A percentile compares a stretch with the other conserved stretches of the same genome.
Evolutionary conservation across 2,797 vertebrate species (phyloP).

Genomic region (Poecilia wingei): DNA sequence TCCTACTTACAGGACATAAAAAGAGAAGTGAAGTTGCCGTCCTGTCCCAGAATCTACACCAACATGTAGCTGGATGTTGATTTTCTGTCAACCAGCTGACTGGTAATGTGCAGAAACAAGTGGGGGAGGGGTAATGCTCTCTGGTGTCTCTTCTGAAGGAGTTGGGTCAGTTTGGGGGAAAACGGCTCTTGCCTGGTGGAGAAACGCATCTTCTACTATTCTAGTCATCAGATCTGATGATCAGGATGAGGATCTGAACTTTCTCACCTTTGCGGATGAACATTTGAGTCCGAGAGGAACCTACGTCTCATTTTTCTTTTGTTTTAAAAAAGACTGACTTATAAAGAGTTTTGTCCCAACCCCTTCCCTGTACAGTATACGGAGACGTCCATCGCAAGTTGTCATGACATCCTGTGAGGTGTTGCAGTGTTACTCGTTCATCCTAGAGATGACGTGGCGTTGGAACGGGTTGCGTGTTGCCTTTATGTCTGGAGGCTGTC

Average conservation of each 20-base stretch:
- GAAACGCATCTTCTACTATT: neutral
- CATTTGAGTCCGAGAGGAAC: neutral
- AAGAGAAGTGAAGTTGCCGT: neutral
- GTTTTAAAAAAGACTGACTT: neutral
- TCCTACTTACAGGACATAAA: neutral
- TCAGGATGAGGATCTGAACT: neutral
- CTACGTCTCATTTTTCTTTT: neutral
- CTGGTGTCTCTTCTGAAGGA: neutral
- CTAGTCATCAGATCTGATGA: neutral
- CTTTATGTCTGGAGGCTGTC: neutral
- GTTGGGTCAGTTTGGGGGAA: neutral
- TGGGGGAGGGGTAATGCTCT: neutral
- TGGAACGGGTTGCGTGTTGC: neutral
- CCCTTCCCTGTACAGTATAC: neutral
- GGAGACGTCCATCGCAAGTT: conserved; percentile 1
- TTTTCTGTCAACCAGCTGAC: neutral
- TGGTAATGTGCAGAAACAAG: neutral
- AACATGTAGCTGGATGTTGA: neutral
- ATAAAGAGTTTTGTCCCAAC: neutral
- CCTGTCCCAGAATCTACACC: neutral
- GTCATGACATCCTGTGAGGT: conserved; percentile 12
- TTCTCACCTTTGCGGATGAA: neutral
- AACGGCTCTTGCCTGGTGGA: neutral
- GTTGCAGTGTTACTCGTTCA: conserved; percentile 48
- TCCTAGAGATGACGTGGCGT: conserved; percentile 13